Percentiles rank a stretch among this genome's conserved stretches.
Conservation (phyloP, 2,113 vertebrate genomes). For the Hippocampus barbouri region DNA sequence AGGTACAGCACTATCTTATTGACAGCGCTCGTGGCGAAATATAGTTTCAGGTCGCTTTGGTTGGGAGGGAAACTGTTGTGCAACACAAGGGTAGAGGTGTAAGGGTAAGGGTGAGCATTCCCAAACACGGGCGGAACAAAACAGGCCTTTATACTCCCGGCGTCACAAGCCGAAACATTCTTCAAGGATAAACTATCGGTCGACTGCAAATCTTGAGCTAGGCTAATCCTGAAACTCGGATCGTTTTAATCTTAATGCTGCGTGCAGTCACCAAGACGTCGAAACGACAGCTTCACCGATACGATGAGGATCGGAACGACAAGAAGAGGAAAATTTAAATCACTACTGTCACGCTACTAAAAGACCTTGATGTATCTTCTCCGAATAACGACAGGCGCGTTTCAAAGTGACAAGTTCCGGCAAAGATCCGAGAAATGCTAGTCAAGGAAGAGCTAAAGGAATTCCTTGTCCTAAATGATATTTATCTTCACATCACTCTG, state of each 20-base stretch:
- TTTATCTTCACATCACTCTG: too few relatives aligned
- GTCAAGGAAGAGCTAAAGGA: too few relatives aligned
- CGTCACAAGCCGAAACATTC: conserved; percentile 32
- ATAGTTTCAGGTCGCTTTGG: neutral
- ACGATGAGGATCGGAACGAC: too few relatives aligned
- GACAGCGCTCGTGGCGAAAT: neutral
- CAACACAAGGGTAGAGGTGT: neutral
- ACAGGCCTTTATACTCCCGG: neutral
- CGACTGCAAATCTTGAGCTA: conserved; percentile 32
- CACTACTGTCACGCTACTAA: too few relatives aligned
- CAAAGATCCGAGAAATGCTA: too few relatives aligned
- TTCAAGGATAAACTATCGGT: conserved; percentile 46
- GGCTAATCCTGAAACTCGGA: conserved; percentile 41
- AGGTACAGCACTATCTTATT: neutral
- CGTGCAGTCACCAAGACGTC: neutral
- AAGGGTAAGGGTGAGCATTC: neutral
- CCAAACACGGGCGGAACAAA: conserved; percentile 12
- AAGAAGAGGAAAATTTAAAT: too few relatives aligned
- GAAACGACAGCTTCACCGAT: neutral
- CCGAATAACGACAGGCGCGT: too few relatives aligned
- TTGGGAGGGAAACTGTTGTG: neutral
- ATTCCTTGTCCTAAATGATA: too few relatives aligned
- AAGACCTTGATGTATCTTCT: too few relatives aligned
- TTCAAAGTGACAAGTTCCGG: too few relatives aligned
- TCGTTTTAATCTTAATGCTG: conserved; percentile 29